Conservation (phyloP, 2,888 invertebrate species). For the Pollenia griseotomentosa region DNA sequence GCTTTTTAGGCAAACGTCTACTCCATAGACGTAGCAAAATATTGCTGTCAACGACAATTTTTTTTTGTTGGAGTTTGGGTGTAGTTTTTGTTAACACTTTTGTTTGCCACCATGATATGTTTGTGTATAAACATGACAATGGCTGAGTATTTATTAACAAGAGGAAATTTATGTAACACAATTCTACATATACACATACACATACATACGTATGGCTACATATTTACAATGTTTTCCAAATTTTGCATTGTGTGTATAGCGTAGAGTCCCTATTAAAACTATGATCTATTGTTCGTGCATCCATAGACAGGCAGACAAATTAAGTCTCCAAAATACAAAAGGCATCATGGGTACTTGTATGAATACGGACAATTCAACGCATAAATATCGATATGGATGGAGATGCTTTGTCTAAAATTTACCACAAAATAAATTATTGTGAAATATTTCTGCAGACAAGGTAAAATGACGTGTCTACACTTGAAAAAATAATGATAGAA, state of each 20-base stretch:
- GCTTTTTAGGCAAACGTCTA: background rate
- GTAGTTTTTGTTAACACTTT: background rate
- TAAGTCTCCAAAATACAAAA: constrained; percentile 41
- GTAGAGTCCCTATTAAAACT: constrained; percentile 48
- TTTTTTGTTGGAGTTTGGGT: constrained; percentile 10
- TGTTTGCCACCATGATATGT: constrained; percentile 6
- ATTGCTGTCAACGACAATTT: constrained; percentile 59
- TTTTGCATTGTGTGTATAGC: constrained; percentile 25
- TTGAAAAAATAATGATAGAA: constrained; percentile 18
- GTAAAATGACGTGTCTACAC: constrained; percentile 38
- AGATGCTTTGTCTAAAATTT: constrained; percentile 48
- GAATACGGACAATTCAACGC: constrained; percentile 17
- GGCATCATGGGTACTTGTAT: background rate
- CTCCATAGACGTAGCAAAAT: constrained; percentile 18
- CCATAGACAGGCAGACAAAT: constrained; percentile 60
- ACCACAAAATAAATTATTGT: constrained; percentile 67
- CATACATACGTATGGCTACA: background rate
- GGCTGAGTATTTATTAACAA: constrained; percentile 42
- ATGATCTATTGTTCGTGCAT: constrained; percentile 65
- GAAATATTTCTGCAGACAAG: constrained; percentile 34
- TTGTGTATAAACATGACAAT: constrained; percentile 40
- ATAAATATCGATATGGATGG: constrained; percentile 1
- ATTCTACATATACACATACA: background rate
- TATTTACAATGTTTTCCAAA: background rate
- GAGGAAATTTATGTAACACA: constrained; percentile 37